A percentile compares a stretch with the other conserved stretches of the same genome.
phyloP scores from a whole-genome alignment of 2,113 vertebrate genomes.

The Grus americana region DNA sequence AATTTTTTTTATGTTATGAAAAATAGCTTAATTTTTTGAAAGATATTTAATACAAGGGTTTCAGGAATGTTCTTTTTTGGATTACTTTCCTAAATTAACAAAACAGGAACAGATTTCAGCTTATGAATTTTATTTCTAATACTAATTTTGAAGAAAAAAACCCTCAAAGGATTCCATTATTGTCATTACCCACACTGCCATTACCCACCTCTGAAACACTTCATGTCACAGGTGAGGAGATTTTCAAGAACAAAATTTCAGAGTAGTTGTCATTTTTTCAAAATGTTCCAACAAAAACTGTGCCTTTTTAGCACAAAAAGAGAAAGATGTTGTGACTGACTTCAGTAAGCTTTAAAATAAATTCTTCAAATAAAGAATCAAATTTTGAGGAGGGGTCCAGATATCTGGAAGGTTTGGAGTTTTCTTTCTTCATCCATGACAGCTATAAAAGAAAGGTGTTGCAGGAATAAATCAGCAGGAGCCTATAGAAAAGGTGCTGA shows the following conservation, averaged over 20 bases:
- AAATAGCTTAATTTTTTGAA: neutral
- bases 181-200: neutral
- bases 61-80: neutral
- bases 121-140: neutral
- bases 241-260: neutral
- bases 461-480: neutral
- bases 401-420: neutral
- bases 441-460: neutral
- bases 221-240: neutral
- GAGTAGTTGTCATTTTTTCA: neutral
- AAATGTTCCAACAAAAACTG: neutral
- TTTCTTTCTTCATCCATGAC: neutral
- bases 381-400: accelerated
- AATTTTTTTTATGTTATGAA: neutral
- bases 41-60: neutral
- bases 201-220: neutral
- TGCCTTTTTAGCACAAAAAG: neutral
- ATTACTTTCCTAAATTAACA: neutral
- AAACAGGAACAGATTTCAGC: neutral
- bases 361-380: neutral
- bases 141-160: neutral
- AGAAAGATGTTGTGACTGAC: neutral
- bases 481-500: neutral
- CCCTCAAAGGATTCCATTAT: neutral
- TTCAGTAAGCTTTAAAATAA: neutral